Evolutionary conservation across 2,888 invertebrate genomes (phyloP), one percentile per base, ranked within the genome.

Genomic region (Trichacis sp.): DNA sequence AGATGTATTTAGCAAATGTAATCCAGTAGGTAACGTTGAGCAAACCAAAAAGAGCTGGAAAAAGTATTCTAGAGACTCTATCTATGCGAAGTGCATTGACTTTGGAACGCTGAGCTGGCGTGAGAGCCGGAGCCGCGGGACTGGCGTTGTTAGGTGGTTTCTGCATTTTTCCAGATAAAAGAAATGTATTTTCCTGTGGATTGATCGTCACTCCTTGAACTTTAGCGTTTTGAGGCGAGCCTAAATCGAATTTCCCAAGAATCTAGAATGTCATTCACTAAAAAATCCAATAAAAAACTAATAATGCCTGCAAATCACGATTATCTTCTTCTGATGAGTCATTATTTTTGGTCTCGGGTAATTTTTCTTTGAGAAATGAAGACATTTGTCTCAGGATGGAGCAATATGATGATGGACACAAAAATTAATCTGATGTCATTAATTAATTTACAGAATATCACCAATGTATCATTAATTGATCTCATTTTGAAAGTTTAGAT

Each of bases 1-100:
- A 90, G 78, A 90, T 88, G 81, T 91, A 92, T 79, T 91, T 90
- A 57, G 90, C 91, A 82, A 92, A 92, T 78, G 90, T 87, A 73
- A 90, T 88, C 92, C 92, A 92, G 78, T 92, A 92, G 69, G 90
- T 89, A 66, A 87, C 86, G 80, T 92, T 92, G 46, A 92, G 86
- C 58, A 90, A 83, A 58, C 91, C 86, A 76, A 92, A 92, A 45
- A 91, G 85, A 49, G 90, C 87, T 1, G 92, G 92, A 77, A 92
- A 92, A 75, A 90, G 89, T 51, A 91, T 87, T 42, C 92, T 85
- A 2, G 92, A 92, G 71, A 90, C 88, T 55, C 91, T 87, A 80
- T 92, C 92, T 63, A 92, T 90, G 78, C 90, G 89, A 64, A 92
- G 88, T 36, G 92, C 91, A 33, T 89, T 86, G 74, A 88, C 88